These are phyloP conservation scores for Diadema setosum DNA, from an alignment of 35 echinoderm and acorn worm genomes.

Conservation along the genomic window DNA sequence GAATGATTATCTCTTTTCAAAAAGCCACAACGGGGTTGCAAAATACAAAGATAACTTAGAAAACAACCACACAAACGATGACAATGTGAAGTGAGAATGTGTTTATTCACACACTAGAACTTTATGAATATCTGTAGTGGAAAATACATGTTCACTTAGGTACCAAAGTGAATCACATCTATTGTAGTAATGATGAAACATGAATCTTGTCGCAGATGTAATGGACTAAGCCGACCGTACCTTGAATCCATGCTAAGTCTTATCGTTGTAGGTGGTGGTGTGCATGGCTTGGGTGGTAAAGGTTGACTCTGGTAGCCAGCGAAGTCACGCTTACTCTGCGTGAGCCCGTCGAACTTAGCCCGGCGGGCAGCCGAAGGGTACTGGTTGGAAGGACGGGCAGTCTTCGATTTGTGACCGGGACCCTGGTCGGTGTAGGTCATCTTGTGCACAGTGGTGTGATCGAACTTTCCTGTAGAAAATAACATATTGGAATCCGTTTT, in stretches of 20 bases:
- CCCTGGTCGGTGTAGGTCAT: conserved; percentile 77
- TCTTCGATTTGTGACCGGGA: conserved; percentile 52
- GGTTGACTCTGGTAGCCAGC: conserved; percentile 72
- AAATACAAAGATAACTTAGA: too few species aligned
- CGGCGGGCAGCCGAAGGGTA: neutral
- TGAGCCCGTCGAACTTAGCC: conserved; percentile 40
- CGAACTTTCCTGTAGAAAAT: conserved; percentile 55
- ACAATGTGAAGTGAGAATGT: too few species aligned
- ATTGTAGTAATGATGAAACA: too few species aligned
- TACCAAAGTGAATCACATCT: too few species aligned
- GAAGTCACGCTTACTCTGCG: conserved; percentile 82
- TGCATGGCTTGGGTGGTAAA: conserved; percentile 35
- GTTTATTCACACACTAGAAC: too few species aligned
- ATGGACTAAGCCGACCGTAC: conserved; percentile 1
- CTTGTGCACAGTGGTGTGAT: conserved; percentile 72
- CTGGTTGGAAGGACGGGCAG: conserved; percentile 4
- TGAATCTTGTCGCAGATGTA: too few species aligned
- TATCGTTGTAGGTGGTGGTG: conserved; percentile 74
- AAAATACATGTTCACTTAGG: too few species aligned
- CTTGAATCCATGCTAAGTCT: conserved; percentile 90
- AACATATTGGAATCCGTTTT: too few species aligned
- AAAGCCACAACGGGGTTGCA: too few species aligned
- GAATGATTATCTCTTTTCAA: too few species aligned
- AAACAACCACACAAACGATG: too few species aligned
- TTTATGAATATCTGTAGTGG: too few species aligned